Evolutionary conservation across 2,888 invertebrate species (phyloP).

Genomic region (Leptinotarsa tumamoca): DNA sequence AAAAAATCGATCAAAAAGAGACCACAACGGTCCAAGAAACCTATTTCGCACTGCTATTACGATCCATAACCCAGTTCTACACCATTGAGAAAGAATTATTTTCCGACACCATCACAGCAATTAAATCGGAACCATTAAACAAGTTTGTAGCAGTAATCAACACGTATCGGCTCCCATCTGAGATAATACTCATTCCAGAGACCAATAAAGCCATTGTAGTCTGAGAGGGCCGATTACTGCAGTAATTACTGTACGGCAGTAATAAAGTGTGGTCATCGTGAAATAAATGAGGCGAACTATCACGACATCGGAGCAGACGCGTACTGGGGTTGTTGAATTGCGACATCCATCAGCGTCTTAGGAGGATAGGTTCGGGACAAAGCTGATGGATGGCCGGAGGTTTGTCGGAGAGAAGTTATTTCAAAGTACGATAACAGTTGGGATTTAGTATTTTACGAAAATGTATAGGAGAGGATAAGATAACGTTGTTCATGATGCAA

Average conservation of each 20-base stretch:
- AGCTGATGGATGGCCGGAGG: too few species aligned
- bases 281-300: constrained; percentile 63
- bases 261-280: constrained; percentile 64
- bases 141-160: constrained; percentile 46
- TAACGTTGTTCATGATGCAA: too few species aligned
- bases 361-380: not conserved
- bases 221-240: constrained; percentile 61
- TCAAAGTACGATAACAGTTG: too few species aligned
- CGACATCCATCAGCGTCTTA: constrained; percentile 23
- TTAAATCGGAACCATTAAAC: constrained; percentile 33
- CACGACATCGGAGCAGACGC: constrained; percentile 58
- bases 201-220: constrained; percentile 49
- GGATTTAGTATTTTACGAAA: too few species aligned
- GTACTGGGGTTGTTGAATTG: constrained; percentile 14
- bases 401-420: too few species aligned
- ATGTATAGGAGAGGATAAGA: too few species aligned
- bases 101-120: constrained; percentile 26
- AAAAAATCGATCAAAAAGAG: too few species aligned
- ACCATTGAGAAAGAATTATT: not conserved
- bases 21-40: not conserved
- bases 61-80: not conserved
- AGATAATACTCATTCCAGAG: constrained; percentile 46
- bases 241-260: constrained; percentile 63
- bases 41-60: not conserved
- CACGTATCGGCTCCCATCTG: constrained; percentile 46